Evolutionary conservation across 1,140 invertebrate genomes (phyloP).

Genomic region (Ridgeia piscesae): DNA sequence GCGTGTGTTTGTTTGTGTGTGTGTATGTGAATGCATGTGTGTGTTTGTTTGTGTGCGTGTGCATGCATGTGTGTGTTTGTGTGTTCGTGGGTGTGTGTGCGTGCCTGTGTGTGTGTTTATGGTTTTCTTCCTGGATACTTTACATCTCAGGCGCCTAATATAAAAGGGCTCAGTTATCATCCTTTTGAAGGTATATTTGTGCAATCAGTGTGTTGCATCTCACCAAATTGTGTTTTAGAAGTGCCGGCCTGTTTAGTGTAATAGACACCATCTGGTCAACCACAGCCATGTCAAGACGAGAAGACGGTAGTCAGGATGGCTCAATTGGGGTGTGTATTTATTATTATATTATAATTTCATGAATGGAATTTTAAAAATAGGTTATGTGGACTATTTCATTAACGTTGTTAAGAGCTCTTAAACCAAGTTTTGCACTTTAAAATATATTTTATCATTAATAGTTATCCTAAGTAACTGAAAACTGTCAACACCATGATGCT

Average conservation of each 20-base stretch:
- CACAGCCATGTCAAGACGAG: slow-evolving; percentile 2
- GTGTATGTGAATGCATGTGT: no score
- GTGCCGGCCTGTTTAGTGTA: slow-evolving; percentile 10
- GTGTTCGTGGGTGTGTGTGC: background rate
- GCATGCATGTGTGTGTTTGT: no score
- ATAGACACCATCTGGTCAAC: slow-evolving; percentile 14
- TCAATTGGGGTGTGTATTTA: background rate
- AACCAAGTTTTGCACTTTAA: no score
- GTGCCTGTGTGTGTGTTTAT: background rate
- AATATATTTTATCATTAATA: no score
- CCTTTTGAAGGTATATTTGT: no score
- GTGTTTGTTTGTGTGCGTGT: no score
- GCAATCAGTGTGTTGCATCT: background rate
- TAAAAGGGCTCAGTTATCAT: no score
- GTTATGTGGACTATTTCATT: background rate
- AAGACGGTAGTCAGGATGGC: slow-evolving; percentile 4
- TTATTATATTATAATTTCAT: background rate
- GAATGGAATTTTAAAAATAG: background rate
- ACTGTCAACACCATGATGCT: no score
- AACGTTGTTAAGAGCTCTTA: background rate
- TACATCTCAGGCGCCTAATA: no score
- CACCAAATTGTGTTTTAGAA: background rate
- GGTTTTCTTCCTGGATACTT: no score
- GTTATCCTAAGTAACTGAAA: no score
- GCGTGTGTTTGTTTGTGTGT: background rate